Evolutionary conservation across 2,113 vertebrate species (phyloP), one percentile per base, ranked within the genome.

Genomic region (Cyanoliseus patagonus): DNA sequence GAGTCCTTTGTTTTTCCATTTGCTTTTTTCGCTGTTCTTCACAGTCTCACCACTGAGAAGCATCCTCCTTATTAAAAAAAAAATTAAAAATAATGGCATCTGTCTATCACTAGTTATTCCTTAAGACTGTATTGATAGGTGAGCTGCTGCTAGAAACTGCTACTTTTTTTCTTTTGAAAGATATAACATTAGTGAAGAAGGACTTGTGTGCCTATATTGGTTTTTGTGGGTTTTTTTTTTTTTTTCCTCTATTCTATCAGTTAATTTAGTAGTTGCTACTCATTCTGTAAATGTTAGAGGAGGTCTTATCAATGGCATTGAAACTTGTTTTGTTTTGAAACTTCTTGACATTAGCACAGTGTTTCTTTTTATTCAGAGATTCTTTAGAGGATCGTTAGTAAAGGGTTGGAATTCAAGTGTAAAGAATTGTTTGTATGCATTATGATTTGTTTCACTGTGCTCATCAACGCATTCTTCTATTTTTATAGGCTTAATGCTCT

Each of bases 401-500:
- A 84, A 49, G 19, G n/a, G 7, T 3, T 61, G 39, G 23, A n/a
- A 70, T 95, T 80, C 68, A 73, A 69, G 3, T 49, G 16, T 35
- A 61, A 53, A 80, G 11, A 90, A 24, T 20, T 78, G n/a, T 80
- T 49, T 84, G 4, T 57, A 10, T 74, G 41, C 12, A 13, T 61
- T 49, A 68, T 33, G 15, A 23, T 70, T 80, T 59, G 23, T 90
- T 86, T 86, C 19, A 11, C 5, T 61, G 7, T 25, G 24, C 39
- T 83, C 44, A 64, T 77, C 51, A 88, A 23, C 9, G 7, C 5
- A 3, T 87, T 69, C 61, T 30, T 96, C 72, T 52, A 2, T 97
- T 95, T 97, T 93, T 92, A n/a, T 95, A 99, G 99, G 90, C 98
- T 99, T 62, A 99, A 99, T 97, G 98, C 99, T 84, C 98, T 99